Base-by-base conservation (phyloP, 2,113 vertebrate species). In the Nothocercus nigrocapillus region DNA sequence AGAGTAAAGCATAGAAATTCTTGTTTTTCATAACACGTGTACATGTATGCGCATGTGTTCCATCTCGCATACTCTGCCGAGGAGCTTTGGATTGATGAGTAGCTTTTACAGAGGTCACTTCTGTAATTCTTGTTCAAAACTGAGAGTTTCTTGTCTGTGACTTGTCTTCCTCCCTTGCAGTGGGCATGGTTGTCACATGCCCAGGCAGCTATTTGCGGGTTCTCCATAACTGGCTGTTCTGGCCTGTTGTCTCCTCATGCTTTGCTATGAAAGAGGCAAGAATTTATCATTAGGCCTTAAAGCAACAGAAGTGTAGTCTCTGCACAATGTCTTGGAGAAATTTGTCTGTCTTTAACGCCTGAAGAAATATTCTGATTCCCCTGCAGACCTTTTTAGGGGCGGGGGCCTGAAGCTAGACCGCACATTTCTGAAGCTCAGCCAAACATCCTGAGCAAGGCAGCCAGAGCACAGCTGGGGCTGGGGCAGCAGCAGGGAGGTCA, bases 1-100 rank as follows among this genome's bases (percentile, higher is more conserved):
- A 49, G 49, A 49, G 49, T 49, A 67, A 67, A 78, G 20, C 30
- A 30, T 56, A 30, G 18, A 18, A 22, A 2, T 27, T 87, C 2
- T 59, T 80, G 15, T 82, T 77, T 47, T 21, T 49, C 76, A 3
- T 10, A 20, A 45, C 47, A 9, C 32, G 34, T 68, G 68, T 49
- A 49, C 66, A 8, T 5, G 0, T 25, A 11, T 0, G 2, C 36
- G 45, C 36, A 17, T 19, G 24, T 14, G 5, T 2, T 0, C 49
- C 75, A 13, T 38, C 45, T 62, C 8, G 59, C 19, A 25, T 34
- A 42, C 17, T 62, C 61, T 63, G 34, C 56, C 74, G 49, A 58
- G 67, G 62, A 75, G 21, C 20, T 79, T 42, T 53, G 82, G 42
- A 17, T 68, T 53, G 51, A 30, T 7, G 36, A 20, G 58, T 58